These are phyloP conservation scores for Hipposideros larvatus DNA, from an alignment of 2,797 vertebrate species.

Conservation along the genomic window DNA sequence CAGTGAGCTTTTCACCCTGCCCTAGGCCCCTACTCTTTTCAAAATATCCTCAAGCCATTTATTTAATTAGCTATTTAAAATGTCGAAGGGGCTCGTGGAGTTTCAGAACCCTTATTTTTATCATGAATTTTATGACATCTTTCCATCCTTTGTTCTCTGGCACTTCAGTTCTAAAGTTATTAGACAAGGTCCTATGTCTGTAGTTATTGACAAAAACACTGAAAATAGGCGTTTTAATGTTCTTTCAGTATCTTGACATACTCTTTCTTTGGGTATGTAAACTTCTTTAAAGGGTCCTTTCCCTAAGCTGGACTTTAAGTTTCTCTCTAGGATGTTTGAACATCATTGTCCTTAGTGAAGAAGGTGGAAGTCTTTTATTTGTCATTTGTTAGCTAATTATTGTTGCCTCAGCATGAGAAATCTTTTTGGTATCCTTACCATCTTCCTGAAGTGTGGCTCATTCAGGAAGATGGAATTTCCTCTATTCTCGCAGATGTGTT, in stretches of 20 bases:
- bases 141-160: not conserved
- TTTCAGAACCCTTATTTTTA: constrained; percentile 2
- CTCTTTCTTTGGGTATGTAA: not conserved
- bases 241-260: not conserved
- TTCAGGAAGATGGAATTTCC: not conserved
- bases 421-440: not conserved
- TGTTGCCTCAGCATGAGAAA: constrained; percentile 7
- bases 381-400: not conserved
- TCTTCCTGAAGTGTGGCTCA: constrained; percentile 20
- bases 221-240: not conserved
- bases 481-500: constrained; percentile 39
- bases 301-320: not conserved
- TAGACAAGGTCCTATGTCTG: not conserved
- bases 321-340: not conserved
- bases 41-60: constrained; percentile 41
- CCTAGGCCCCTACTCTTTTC: not conserved
- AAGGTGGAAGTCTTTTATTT: not conserved
- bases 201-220: not conserved
- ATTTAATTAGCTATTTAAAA: constrained; percentile 29
- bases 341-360: not conserved
- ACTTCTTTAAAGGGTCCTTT: not conserved
- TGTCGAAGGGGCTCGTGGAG: not conserved
- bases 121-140: constrained; percentile 32
- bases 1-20: not conserved
- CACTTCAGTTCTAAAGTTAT: not conserved